Evolutionary conservation across 2,888 invertebrate species (phyloP).

Genomic region (Lypha dubia): DNA sequence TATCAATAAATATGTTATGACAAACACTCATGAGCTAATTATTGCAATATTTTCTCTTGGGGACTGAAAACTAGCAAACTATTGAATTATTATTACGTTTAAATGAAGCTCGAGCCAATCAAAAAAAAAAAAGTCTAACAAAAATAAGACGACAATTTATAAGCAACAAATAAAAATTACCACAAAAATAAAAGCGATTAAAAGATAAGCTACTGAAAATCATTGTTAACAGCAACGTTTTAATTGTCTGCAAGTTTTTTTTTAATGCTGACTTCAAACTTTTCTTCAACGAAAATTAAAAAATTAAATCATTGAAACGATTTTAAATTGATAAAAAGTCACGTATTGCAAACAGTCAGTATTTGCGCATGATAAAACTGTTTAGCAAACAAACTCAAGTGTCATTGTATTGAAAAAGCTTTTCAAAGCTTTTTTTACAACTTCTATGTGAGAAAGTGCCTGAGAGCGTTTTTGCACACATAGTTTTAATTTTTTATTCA

Average conservation of each 20-base stretch:
- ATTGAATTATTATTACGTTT: background rate
- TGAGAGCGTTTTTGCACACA: background rate
- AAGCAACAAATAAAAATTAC: background rate
- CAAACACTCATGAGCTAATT: constrained; percentile 13
- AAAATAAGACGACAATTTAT: background rate
- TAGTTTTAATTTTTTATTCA: background rate
- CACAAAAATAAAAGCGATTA: background rate
- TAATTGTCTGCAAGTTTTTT: background rate
- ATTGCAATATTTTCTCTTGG: constrained; percentile 3
- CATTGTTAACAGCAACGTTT: background rate
- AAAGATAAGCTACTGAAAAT: background rate
- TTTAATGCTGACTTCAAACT: background rate
- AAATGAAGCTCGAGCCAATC: background rate
- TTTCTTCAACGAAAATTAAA: constrained; percentile 11
- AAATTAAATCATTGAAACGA: constrained; percentile 17
- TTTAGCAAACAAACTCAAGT: constrained; percentile 31
- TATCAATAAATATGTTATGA: constrained; percentile 36
- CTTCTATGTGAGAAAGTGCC: background rate
- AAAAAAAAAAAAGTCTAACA: background rate
- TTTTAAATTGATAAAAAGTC: constrained; percentile 58
- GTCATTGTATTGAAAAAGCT: constrained; percentile 44
- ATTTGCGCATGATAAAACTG: constrained; percentile 53
- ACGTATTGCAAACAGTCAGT: constrained; percentile 53
- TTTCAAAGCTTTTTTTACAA: constrained; percentile 40
- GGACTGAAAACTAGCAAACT: background rate